Evolutionary conservation across 2,797 vertebrate species (phyloP).

Genomic region (Pelobates cultripes): DNA sequence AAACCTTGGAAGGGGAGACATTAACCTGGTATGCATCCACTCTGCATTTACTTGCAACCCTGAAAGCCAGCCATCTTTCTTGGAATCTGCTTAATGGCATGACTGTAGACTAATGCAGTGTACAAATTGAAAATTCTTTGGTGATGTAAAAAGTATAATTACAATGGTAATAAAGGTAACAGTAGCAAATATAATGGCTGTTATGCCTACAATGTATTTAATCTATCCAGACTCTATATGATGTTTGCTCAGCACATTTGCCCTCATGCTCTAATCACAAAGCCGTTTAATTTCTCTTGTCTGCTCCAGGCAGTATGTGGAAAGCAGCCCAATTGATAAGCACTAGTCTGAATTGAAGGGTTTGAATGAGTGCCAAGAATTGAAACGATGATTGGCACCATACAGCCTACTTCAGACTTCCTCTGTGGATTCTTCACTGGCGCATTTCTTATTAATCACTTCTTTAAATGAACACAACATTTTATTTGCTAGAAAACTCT

Average conservation of each 20-base stretch:
- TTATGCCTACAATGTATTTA: not conserved
- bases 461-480: too few relatives aligned
- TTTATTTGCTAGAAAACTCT: too few relatives aligned
- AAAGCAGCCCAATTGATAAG: constrained; percentile 57
- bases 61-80: not conserved
- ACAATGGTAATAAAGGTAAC: too few relatives aligned
- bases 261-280: constrained; percentile 15
- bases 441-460: constrained; percentile 45
- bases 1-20: too few relatives aligned
- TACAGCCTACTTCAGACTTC: constrained; percentile 55
- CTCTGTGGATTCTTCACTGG: constrained; percentile 52
- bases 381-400: constrained; percentile 60
- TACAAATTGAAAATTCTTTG: too few relatives aligned
- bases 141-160: too few relatives aligned
- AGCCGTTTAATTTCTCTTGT: constrained; percentile 49
- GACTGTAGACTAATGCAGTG: too few relatives aligned
- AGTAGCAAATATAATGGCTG: too few relatives aligned
- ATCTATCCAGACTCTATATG: not conserved
- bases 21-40: too few relatives aligned
- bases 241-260: constrained; percentile 15
- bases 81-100: not conserved
- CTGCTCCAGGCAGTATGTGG: constrained; percentile 56
- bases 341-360: constrained; percentile 56
- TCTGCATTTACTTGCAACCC: not conserved
- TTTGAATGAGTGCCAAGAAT: constrained; percentile 64